Evolutionary conservation across 2,797 vertebrate species (phyloP).

Genomic region (Salarias fasciatus): DNA sequence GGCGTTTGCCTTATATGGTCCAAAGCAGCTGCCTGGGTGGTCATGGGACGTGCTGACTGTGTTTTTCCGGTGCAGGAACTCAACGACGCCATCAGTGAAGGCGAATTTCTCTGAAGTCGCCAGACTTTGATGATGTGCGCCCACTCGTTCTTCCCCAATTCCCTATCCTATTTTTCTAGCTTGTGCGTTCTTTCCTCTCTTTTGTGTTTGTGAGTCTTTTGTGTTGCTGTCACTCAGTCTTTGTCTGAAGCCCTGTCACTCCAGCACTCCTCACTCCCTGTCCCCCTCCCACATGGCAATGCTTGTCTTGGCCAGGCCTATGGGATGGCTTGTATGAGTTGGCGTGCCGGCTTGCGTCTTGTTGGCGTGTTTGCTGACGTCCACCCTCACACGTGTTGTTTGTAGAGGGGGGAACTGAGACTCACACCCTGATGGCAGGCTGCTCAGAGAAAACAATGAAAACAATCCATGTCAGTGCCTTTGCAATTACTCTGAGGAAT

Average conservation of each 20-base stretch:
- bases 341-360: constrained; percentile 43
- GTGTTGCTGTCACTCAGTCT: constrained; percentile 56
- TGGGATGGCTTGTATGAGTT: constrained; percentile 41
- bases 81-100: constrained; percentile 46
- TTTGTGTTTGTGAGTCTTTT: constrained; percentile 46
- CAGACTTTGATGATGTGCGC: constrained; percentile 54
- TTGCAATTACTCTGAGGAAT: neutral
- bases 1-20: constrained; percentile 21
- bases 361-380: constrained; percentile 64
- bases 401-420: constrained; percentile 40
- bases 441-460: neutral
- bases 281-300: constrained; percentile 68
- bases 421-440: constrained; percentile 54
- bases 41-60: constrained; percentile 25
- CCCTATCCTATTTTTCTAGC: constrained; percentile 21
- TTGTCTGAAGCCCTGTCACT: constrained; percentile 60
- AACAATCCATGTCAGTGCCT: too few relatives aligned
- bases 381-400: constrained; percentile 44
- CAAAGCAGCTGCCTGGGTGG: constrained; percentile 34
- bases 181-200: constrained; percentile 52
- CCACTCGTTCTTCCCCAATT: constrained; percentile 54
- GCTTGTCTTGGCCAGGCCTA: constrained; percentile 50
- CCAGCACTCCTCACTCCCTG: constrained; percentile 43
- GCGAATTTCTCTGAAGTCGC: constrained; percentile 40
- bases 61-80: constrained; percentile 41